Base-by-base conservation (phyloP, 2,888 invertebrate genomes). In the Dicranocentrus wangi region DNA sequence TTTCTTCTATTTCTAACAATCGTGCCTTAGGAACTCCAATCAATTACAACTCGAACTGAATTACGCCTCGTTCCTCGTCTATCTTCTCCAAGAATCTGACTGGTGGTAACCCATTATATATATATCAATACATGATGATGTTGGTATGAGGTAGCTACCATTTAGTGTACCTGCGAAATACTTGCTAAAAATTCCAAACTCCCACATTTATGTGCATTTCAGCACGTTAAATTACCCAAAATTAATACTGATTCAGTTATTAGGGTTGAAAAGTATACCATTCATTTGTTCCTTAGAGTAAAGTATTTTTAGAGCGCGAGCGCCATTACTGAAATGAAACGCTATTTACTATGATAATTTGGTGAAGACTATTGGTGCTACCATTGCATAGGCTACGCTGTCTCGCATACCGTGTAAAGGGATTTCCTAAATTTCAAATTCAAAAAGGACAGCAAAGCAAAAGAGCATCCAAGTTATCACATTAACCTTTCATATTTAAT, bases 391-490 rank as follows among this genome's bases (percentile, higher is more conserved):
- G n/a, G n/a, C n/a, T n/a, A n/a, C n/a, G n/a, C n/a, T n/a, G n/a
- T n/a, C n/a, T n/a, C n/a, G n/a, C n/a, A n/a, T n/a, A n/a, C n/a
- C n/a, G n/a, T n/a, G n/a, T n/a, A n/a, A n/a, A n/a, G 13, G 47
- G 68, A 42, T 27, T 51, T n/a, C 58, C 70, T 70, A 60, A 10
- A 70, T 70, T 3, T 69, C 25, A 68, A 69, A 69, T 68, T 39
- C 1, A 69, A 53, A 68, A 51, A 51, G 60, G 43, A 60, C 28
- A 58, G 19, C 10, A 23, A 58, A 71, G 17, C 42, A 58, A 21
- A 55, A 10, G 13, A 13, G 39, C 13, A 39, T 5, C 39, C 39
- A 39, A 39, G 39, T 39, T 39, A 39, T 5, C 39, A 39, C 39
- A 39, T 39, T 39, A 39, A 39, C 39, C 39, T 8, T 39, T n/a